A percentile compares a stretch with the other conserved stretches of the same genome.
Conservation (phyloP, 2,888 invertebrate species). For the Orchesellides sinensis region DNA sequence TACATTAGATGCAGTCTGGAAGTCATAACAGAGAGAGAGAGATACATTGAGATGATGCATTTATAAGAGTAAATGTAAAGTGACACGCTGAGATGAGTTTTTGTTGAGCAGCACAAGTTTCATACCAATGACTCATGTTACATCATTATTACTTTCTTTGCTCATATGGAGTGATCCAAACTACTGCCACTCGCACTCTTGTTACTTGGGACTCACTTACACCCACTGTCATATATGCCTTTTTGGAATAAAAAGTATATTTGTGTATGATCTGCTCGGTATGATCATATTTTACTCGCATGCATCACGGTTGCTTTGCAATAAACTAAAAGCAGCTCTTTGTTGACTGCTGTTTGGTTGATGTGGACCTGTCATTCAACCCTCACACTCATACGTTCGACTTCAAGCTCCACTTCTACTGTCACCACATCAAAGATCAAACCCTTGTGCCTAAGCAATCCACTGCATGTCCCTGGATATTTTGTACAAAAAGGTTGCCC, state of each 20-base stretch:
- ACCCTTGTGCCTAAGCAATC: too few relatives aligned
- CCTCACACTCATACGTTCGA: constrained; percentile 12
- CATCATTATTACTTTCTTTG: constrained; percentile 51
- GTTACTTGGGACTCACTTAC: too few relatives aligned
- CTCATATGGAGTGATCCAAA: neutral
- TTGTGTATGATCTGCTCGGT: neutral
- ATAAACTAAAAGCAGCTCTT: neutral
- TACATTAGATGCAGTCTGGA: too few relatives aligned
- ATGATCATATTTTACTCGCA: neutral
- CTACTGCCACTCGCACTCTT: too few relatives aligned
- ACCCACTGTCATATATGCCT: neutral
- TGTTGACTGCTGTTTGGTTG: neutral
- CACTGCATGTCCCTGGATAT: too few relatives aligned
- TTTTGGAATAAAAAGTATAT: constrained; percentile 1
- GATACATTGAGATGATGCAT: neutral
- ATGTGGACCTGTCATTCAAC: constrained; percentile 53
- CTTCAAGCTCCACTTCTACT: constrained; percentile 5
- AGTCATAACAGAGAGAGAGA: too few relatives aligned
- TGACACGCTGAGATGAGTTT: constrained; percentile 39
- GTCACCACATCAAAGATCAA: constrained; percentile 38
- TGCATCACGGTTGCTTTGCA: neutral
- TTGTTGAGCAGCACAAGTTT: neutral
- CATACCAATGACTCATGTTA: constrained; percentile 45
- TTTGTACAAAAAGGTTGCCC: too few relatives aligned
- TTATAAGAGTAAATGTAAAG: too few relatives aligned